Percentiles rank a stretch among this genome's conserved stretches.
These are phyloP conservation scores for Micoletzkya japonica DNA, from an alignment of 2,888 invertebrate species.

Conservation along the genomic window DNA sequence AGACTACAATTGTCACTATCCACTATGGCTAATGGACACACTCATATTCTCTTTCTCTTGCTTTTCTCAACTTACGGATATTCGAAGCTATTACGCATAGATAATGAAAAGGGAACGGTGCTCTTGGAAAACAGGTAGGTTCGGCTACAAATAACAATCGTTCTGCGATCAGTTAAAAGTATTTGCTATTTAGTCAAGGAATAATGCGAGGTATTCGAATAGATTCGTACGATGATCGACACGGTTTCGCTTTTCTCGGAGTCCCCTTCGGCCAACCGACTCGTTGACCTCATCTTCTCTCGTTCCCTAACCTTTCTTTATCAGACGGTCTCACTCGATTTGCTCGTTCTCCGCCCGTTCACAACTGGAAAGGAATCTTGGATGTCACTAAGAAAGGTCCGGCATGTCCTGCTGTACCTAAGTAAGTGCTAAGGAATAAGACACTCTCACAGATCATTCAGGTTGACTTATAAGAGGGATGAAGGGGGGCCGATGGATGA, in stretches of 20 bases:
- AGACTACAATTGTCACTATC: too few relatives aligned
- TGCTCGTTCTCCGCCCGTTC: background rate
- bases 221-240: slow-evolving; percentile 17
- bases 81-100: too few relatives aligned
- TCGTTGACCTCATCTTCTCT: background rate
- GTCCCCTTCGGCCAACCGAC: slow-evolving; percentile 18
- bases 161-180: too few relatives aligned
- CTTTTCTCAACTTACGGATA: too few relatives aligned
- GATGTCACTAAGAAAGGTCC: too few relatives aligned
- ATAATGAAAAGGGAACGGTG: too few relatives aligned
- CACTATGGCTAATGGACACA: too few relatives aligned
- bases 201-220: slow-evolving; percentile 13
- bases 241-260: slow-evolving; percentile 15
- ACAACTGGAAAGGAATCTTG: too few relatives aligned
- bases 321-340: background rate
- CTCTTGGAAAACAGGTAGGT: too few relatives aligned
- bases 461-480: slow-evolving; percentile 20
- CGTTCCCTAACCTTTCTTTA: background rate
- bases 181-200: slow-evolving; percentile 12
- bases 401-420: slow-evolving; percentile 1
- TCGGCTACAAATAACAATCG: too few relatives aligned
- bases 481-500: slow-evolving; percentile 11
- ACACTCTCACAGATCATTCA: background rate
- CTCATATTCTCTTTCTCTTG: too few relatives aligned
- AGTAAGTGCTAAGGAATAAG: slow-evolving; percentile 4